A percentile compares a stretch with the other conserved stretches of the same genome.
phyloP scores from a whole-genome alignment of 2,888 invertebrate genomes.

The Chrysopilus asiliformis region DNA sequence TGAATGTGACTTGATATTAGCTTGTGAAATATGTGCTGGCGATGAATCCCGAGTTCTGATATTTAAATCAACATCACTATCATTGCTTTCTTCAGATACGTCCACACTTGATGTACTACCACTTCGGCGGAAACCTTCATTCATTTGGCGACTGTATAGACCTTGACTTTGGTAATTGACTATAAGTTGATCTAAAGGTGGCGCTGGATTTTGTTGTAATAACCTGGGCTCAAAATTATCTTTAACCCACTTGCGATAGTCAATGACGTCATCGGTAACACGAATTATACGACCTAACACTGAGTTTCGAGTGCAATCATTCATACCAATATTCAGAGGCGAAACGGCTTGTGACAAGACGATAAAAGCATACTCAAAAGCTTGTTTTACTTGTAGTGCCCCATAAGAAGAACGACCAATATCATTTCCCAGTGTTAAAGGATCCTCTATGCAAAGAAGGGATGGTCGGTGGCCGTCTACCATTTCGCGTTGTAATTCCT shows the following conservation, averaged over 20 bases:
- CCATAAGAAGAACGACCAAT: conserved; percentile 95
- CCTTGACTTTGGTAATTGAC: too few relatives aligned
- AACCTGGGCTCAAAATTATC: conserved; percentile 33
- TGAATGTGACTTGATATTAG: conserved; percentile 13
- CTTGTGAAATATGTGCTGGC: conserved; percentile 19
- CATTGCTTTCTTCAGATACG: conserved; percentile 36
- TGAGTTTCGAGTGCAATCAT: conserved; percentile 43
- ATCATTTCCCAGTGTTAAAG: conserved; percentile 89
- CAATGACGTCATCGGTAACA: conserved; percentile 82
- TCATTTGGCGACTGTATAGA: conserved; percentile 16
- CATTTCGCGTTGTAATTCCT: conserved; percentile 86
- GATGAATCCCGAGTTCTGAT: conserved; percentile 22
- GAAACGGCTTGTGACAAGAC: conserved; percentile 65
- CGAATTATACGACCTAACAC: conserved; percentile 84
- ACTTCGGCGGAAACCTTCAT: conserved; percentile 25
- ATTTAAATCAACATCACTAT: conserved; percentile 31
- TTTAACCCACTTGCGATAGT: conserved; percentile 41
- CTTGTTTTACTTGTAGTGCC: conserved; percentile 58
- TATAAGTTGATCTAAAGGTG: conserved; percentile 14
- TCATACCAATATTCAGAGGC: conserved; percentile 39
- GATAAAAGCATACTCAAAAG: conserved; percentile 93
- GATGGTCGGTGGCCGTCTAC: conserved; percentile 88
- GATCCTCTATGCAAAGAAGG: conserved; percentile 94
- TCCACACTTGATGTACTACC: conserved; percentile 35
- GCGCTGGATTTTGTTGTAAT: conserved; percentile 19